Evolutionary conservation across 2,888 invertebrate genomes (phyloP).

Genomic region (Hoplodrina blanda): DNA sequence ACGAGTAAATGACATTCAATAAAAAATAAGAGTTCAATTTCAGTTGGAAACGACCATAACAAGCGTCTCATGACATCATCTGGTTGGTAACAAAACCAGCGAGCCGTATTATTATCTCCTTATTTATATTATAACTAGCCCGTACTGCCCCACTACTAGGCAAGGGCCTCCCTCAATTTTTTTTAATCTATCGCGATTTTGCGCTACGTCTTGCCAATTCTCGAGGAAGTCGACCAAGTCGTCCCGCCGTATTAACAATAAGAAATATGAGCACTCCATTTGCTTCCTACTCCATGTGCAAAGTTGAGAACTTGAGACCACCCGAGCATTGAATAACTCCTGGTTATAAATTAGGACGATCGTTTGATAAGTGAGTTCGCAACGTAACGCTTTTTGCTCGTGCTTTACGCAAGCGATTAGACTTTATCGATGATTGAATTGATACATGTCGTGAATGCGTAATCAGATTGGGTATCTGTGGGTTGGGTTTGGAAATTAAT

Average conservation of each 20-base stretch:
- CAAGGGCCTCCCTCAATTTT: no score
- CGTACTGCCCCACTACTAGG: no score
- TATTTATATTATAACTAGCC: no score
- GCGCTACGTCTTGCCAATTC: no score
- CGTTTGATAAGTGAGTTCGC: constrained; percentile 85
- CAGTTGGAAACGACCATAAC: background rate
- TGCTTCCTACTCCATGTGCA: constrained; percentile 35
- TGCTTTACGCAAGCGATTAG: constrained; percentile 84
- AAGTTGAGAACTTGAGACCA: constrained; percentile 72
- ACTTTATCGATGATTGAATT: constrained; percentile 87
- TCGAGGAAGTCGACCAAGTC: no score
- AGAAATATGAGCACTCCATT: constrained; percentile 17
- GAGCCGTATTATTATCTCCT: background rate
- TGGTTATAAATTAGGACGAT: constrained; percentile 88
- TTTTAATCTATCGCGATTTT: no score
- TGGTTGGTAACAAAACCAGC: background rate
- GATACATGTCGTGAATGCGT: constrained; percentile 84
- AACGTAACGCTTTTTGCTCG: constrained; percentile 82
- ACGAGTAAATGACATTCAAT: no score
- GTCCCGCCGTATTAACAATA: background rate
- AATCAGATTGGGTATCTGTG: constrained; percentile 67
- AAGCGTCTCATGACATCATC: background rate
- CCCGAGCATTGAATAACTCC: constrained; percentile 87
- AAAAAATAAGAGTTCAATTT: background rate
- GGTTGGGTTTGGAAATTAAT: constrained; percentile 51